phyloP scores from a whole-genome alignment of 1,140 invertebrate genomes.

The Heliconius melpomene region DNA sequence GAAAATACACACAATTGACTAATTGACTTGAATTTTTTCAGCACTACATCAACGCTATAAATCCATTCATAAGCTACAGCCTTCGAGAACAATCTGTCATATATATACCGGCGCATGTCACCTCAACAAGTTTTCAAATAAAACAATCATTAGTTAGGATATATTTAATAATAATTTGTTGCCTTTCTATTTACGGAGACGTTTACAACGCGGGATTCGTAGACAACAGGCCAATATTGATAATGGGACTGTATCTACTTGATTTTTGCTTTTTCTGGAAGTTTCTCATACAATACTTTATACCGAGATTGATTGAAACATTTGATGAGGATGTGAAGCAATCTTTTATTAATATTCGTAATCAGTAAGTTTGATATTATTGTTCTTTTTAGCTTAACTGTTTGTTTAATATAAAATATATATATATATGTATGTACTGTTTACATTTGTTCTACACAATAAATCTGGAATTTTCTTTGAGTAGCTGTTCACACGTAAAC shows the following conservation, averaged over 20 bases:
- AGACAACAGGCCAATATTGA: slow-evolving; percentile 46
- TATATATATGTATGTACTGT: too few species aligned
- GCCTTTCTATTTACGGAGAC: slow-evolving; percentile 53
- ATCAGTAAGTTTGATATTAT: slow-evolving; percentile 35
- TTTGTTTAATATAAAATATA: too few species aligned
- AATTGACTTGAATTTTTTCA: background rate
- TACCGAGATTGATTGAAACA: slow-evolving; percentile 41
- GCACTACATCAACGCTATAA: background rate
- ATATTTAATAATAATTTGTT: slow-evolving; percentile 53
- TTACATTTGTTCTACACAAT: too few species aligned
- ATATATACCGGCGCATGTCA: background rate
- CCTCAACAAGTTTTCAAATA: slow-evolving; percentile 37
- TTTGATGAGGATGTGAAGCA: slow-evolving; percentile 34
- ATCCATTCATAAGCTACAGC: background rate
- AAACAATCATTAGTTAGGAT: slow-evolving; percentile 49
- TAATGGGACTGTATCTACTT: slow-evolving; percentile 51
- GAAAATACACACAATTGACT: too few species aligned
- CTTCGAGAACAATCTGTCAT: background rate
- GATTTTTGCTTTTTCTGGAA: slow-evolving; percentile 60
- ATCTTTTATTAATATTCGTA: slow-evolving; percentile 36
- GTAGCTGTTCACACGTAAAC: too few species aligned
- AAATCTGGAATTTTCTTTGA: too few species aligned
- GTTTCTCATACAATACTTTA: slow-evolving; percentile 50
- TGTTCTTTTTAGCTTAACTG: background rate
- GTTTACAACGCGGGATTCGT: slow-evolving; percentile 63